Evolutionary conservation across 2,113 vertebrate genomes (phyloP), one percentile per base, ranked within the genome.

Genomic region (Phrynosoma platyrhinos): DNA sequence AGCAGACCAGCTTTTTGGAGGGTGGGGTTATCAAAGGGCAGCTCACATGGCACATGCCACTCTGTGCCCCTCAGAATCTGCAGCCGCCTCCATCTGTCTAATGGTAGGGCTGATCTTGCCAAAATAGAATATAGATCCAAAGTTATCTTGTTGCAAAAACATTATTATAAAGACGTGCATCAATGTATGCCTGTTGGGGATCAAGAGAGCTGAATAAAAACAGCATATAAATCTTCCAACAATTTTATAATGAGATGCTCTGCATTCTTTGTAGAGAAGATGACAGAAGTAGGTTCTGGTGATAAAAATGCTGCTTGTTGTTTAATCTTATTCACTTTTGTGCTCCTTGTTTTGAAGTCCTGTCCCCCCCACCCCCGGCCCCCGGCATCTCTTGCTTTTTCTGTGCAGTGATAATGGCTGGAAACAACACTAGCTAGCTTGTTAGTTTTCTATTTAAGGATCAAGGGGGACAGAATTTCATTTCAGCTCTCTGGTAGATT

Each of bases 381-480:
- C 40, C 62, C 12, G 5, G 14, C 9, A 23, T 75, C 30, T 53
- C 30, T 85, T 74, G 36, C 68, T 36, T 75, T 81, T 89, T 21
- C 27, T 27, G 12, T 64, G 42, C 40, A 80, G 12, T 21, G 20
- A 66, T 69, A 88, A 74, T 32, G 68, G 40, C 64, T 82, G 72
- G 18, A 13, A 76, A 74, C 27, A 87, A 80, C 8, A 47, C 85
- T n/a, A 3, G 52, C 27, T 21, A 77, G 66, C 74, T 88, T 68
- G 42, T 91, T 87, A 85, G 62, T 47, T 88, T 92, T 85, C 53
- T 79, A 8, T 90, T 30, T 32, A 77, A 47, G 23, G 85, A 91
- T 87, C 84, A 23, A 72, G 87, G 3, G 25, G 68, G n/a, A 36
- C n/a, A 84, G 32, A 53, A 64, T 81, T 80, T 77, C 58, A 27